Percentiles rank a stretch among this genome's conserved stretches.
phyloP scores from a whole-genome alignment of 2,888 invertebrate species.

The Agrochola macilenta region DNA sequence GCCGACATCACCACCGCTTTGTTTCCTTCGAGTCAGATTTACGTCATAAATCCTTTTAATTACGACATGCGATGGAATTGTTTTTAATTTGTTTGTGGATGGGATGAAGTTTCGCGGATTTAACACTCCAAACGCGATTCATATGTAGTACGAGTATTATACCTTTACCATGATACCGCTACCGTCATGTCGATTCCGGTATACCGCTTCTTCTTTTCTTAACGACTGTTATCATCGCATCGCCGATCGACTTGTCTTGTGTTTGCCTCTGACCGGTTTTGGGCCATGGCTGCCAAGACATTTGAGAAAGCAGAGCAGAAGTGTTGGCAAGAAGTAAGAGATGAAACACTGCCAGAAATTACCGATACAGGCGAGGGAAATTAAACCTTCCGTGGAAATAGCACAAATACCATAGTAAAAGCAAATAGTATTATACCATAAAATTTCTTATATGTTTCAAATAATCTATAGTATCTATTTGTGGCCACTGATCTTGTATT shows the following conservation, averaged over 20 bases:
- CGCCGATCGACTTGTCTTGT: not conserved
- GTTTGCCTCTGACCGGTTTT: not conserved
- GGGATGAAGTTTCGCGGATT: constrained; percentile 16
- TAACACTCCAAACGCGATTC: not conserved
- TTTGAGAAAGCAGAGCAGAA: not conserved
- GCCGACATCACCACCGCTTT: constrained; percentile 55
- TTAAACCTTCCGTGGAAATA: not conserved
- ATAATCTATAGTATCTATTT: constrained; percentile 31
- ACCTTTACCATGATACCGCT: too few species aligned
- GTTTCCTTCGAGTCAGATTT: constrained; percentile 67
- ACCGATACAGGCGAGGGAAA: not conserved
- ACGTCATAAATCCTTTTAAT: constrained; percentile 68
- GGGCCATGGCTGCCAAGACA: not conserved
- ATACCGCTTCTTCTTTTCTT: not conserved
- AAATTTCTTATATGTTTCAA: not conserved
- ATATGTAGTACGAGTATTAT: not conserved
- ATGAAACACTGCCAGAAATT: not conserved
- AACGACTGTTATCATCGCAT: not conserved
- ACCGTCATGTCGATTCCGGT: not conserved
- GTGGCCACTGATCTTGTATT: constrained; percentile 22
- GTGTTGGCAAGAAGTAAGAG: not conserved
- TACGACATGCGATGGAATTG: constrained; percentile 57
- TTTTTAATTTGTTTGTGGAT: constrained; percentile 47
- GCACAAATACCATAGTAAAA: not conserved
- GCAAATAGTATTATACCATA: not conserved